Conservation (phyloP, 2,113 vertebrate species). For the Chloropsis cyanopogon region DNA sequence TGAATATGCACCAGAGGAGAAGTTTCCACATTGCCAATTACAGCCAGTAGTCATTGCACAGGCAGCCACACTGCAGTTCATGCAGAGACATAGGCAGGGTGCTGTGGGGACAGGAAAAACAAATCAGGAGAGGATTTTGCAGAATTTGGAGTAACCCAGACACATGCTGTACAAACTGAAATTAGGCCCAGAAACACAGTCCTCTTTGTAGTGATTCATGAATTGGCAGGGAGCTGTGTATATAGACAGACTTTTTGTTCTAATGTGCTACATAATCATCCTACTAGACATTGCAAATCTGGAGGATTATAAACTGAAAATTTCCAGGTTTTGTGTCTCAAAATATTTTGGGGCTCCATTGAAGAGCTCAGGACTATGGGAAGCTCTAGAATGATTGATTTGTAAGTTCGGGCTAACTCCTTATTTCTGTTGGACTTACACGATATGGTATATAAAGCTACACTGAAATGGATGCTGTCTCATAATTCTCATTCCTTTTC, state of each 20-base stretch:
- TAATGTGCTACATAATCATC: neutral
- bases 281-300: neutral
- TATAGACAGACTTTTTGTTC: neutral
- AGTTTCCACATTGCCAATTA: neutral
- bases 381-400: neutral
- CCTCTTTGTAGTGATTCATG: neutral
- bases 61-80: neutral
- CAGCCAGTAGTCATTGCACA: neutral
- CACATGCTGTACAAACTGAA: neutral
- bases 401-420: neutral
- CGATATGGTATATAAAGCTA: neutral
- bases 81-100: neutral
- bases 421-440: neutral
- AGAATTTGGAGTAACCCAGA: neutral
- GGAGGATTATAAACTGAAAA: neutral
- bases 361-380: neutral
- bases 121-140: neutral
- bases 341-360: neutral
- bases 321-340: neutral
- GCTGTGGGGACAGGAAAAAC: neutral
- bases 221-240: neutral
- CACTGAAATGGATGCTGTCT: neutral
- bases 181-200: neutral
- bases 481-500: neutral
- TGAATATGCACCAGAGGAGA: neutral